A percentile compares a stretch with the other conserved stretches of the same genome.
Evolutionary conservation across 1,140 invertebrate species (phyloP).

Genomic region (Semibalanus balanoides): DNA sequence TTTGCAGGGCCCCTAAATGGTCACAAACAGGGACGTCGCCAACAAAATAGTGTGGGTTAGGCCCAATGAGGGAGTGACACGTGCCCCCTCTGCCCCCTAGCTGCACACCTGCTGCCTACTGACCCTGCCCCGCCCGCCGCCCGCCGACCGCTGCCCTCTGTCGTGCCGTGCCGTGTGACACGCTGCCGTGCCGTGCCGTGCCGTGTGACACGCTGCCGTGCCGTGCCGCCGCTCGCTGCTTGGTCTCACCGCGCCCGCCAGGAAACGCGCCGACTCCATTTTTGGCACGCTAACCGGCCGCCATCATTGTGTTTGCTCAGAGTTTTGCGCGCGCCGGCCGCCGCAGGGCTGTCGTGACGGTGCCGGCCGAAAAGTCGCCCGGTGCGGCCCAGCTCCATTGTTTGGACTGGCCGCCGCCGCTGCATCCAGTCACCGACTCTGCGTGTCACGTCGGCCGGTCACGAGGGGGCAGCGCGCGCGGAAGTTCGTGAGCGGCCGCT

Average conservation of each 20-base stretch:
- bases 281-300: background rate
- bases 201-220: no score
- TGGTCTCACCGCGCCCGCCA: background rate
- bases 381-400: background rate
- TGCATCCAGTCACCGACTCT: no score
- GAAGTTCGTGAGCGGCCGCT: background rate
- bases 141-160: background rate
- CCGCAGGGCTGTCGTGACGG: background rate
- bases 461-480: background rate
- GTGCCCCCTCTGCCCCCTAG: no score
- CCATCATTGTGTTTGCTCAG: slow-evolving; percentile 1
- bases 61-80: no score
- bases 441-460: background rate
- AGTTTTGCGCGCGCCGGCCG: background rate
- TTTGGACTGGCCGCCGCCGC: background rate
- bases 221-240: no score
- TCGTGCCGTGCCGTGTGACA: background rate
- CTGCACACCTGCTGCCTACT: no score
- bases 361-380: background rate
- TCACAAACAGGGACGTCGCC: no score
- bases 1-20: no score
- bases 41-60: no score
- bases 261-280: background rate
- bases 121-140: no score
- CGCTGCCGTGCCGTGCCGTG: no score